Evolutionary conservation across 1,140 invertebrate genomes (phyloP).

Genomic region (Drosophila guanche): DNA sequence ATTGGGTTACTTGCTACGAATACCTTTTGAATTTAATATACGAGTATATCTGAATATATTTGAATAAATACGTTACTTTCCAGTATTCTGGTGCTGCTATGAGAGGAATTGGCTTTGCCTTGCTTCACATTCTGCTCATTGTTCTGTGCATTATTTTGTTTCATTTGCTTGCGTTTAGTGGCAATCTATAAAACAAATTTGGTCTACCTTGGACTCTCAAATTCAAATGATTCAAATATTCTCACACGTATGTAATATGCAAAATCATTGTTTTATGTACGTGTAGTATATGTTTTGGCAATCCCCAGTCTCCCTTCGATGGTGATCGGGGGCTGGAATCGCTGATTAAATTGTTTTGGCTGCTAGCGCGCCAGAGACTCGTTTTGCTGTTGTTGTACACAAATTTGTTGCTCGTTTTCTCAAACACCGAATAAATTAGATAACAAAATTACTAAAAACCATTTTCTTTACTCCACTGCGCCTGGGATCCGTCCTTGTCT

Average conservation of each 20-base stretch:
- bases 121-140: not conserved
- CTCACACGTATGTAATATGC: too few species aligned
- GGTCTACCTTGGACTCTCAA: too few species aligned
- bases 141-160: slow-evolving; percentile 1
- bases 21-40: slow-evolving; percentile 1
- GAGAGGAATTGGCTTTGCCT: not conserved
- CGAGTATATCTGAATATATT: not conserved
- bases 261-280: too few species aligned
- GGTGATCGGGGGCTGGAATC: not conserved
- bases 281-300: not conserved
- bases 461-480: slow-evolving; percentile 37
- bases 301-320: slow-evolving; percentile 3
- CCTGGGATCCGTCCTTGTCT: slow-evolving; percentile 29
- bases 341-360: slow-evolving; percentile 1
- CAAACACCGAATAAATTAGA: slow-evolving; percentile 66
- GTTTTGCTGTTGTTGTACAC: slow-evolving; percentile 47
- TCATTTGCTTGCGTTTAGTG: not conserved
- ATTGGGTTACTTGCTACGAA: not conserved
- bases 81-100: not conserved
- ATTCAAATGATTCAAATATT: too few species aligned
- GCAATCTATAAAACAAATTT: not conserved
- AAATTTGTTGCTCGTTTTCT: slow-evolving; percentile 33
- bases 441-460: slow-evolving; percentile 63
- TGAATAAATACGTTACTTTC: not conserved
- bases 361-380: slow-evolving; percentile 58